Evolutionary conservation across 2,113 vertebrate species (phyloP), one percentile per base, ranked within the genome.

Genomic region (Hippocampus guttulatus): DNA sequence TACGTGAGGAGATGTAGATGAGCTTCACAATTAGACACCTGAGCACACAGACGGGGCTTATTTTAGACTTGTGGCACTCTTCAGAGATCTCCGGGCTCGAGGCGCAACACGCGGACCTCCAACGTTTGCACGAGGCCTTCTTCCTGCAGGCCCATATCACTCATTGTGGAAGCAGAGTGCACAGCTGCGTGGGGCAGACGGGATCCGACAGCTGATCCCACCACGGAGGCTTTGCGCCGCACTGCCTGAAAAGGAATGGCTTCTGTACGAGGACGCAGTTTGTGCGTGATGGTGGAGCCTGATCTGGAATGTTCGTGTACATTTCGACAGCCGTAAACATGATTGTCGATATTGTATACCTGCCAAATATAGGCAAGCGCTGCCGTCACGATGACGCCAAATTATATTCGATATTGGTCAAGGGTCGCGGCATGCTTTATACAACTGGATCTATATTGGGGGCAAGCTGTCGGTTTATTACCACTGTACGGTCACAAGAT

Each of bases 151-250:
- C 47, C 64, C 61, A 73, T 81, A 81, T 83, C 73, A 77, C 60
- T 88, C 84, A 82, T 81, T 88, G 83, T 86, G 78, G 76, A 74
- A 74, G 75, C 60, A 47, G 41, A 75, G 68, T 75, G 79, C 86
- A 84, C 85, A 89, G 88, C 87, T 88, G 86, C 84, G 75, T 64
- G 67, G 64, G 69, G 52, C 62, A 73, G 76, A 86, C 74, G 63
- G 76, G 78, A 69, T 77, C 65, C 70, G 81, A 78, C 90, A 91
- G 88, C 90, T 90, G 90, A 82, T 83, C 47, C 68, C 58, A 73
- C 87, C 88, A 84, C 88, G 83, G 89, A 75, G 63, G 68, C 82
- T 76, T 88, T 69, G 30, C 88, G 86, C 87, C 88, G 78, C 81
- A 8, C 73, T 82, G 75, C 83, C 81, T 68, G 69, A 75, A 63